These are phyloP conservation scores for Spodoptera frugiperda DNA, from an alignment of 1,140 invertebrate species.

Conservation along the genomic window DNA sequence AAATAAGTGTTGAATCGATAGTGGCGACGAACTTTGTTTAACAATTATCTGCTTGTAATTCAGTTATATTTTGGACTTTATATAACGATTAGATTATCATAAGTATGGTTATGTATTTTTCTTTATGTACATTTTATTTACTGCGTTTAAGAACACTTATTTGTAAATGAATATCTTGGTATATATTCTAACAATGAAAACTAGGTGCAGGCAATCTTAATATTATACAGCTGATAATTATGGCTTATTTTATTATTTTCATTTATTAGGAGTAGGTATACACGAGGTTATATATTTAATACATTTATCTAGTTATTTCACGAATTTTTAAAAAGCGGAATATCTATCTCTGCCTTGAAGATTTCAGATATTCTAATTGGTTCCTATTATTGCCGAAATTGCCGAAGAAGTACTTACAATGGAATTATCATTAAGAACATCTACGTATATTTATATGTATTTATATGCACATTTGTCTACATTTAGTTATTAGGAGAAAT, in stretches of 20 bases:
- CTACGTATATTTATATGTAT: not conserved
- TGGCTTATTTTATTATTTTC: not conserved
- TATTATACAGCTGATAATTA: too few species aligned
- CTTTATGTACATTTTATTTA: too few species aligned
- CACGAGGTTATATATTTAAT: not conserved
- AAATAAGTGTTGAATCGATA: not conserved
- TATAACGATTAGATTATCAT: too few species aligned
- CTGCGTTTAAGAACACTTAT: too few species aligned
- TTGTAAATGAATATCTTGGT: too few species aligned
- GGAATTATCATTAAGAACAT: not conserved
- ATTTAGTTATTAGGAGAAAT: not conserved
- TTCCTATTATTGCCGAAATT: not conserved
- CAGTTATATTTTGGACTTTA: too few species aligned
- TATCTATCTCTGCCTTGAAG: not conserved
- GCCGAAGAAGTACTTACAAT: not conserved
- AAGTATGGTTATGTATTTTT: not conserved
- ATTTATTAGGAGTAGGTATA: not conserved
- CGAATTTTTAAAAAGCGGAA: slow-evolving; percentile 6
- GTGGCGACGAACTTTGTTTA: too few species aligned
- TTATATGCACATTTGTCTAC: slow-evolving; percentile 10
- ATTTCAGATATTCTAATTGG: not conserved
- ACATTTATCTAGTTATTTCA: slow-evolving; percentile 20
- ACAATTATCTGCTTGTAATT: too few species aligned
- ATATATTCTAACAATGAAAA: too few species aligned
- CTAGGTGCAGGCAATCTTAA: too few species aligned